These are phyloP conservation scores for Stegodyphus mimosarum DNA, from an alignment of 1,140 invertebrate species.

Conservation along the genomic window DNA sequence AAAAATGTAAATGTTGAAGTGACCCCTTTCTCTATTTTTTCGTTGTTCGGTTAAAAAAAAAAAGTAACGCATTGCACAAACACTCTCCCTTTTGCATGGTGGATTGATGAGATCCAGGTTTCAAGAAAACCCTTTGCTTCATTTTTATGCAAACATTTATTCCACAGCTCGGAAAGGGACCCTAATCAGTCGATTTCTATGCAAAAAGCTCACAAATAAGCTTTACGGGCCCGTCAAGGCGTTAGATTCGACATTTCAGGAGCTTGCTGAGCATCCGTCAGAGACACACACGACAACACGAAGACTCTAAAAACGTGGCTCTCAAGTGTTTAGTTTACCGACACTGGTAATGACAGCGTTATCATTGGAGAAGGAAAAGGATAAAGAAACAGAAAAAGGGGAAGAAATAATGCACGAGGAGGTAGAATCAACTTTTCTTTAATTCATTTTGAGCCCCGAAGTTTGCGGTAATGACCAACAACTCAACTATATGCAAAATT, in stretches of 20 bases:
- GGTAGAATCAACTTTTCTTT: too few relatives aligned
- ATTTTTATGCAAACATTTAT: slow-evolving; percentile 19
- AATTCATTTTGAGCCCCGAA: too few relatives aligned
- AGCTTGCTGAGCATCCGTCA: slow-evolving; percentile 2
- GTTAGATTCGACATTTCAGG: slow-evolving; percentile 29
- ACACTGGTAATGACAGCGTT: too few relatives aligned
- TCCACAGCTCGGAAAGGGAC: neutral
- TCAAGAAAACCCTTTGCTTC: neutral
- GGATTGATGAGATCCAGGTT: slow-evolving; percentile 28
- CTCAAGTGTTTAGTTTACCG: too few relatives aligned
- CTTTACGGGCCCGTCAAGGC: slow-evolving; percentile 19
- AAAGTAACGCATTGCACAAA: slow-evolving; percentile 6
- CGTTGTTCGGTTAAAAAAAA: neutral
- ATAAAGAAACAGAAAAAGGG: too few relatives aligned
- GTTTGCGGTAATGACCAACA: too few relatives aligned
- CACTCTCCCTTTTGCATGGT: neutral
- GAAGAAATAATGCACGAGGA: too few relatives aligned
- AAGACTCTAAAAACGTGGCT: too few relatives aligned
- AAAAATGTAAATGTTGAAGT: too few relatives aligned
- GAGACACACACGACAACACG: neutral
- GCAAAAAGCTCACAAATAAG: slow-evolving; percentile 46
- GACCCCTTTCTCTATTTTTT: too few relatives aligned
- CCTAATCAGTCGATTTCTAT: slow-evolving; percentile 41
- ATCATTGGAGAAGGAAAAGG: too few relatives aligned
- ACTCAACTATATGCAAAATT: too few relatives aligned